Evolutionary conservation across 92 coral and sea anemone genomes (phyloP), one percentile per base, ranked within the genome.

Genomic region (Meandrina meandrites): DNA sequence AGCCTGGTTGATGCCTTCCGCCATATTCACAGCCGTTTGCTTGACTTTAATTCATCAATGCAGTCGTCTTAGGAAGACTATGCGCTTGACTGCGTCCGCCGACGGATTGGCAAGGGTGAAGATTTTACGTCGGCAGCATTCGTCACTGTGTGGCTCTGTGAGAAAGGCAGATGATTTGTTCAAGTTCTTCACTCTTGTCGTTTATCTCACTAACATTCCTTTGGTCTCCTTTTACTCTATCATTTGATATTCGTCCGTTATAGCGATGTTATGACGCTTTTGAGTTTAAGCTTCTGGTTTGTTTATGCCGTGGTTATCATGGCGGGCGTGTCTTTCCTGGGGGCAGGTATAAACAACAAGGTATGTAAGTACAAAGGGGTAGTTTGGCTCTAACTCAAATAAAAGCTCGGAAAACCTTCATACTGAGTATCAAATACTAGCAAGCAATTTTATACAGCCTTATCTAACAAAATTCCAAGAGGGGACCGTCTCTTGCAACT

Each of bases 81-180:
- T 89, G 84, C 82, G 85, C 32, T 34, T 83, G 79, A 89, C 91
- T 12, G 88, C 87, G 3, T 75, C 89, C 34, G 79, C 84, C 54
- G 69, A 62, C 31, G 89, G 70, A 32, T 16, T 84, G 16, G 37
- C 62, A 16, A 84, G 82, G 28, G 53, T 89, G 76, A 84, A 84
- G 37, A 40, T 78, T 7, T 54, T 89, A 34, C 36, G 91, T 30
- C 84, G 84, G 64, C 91, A 89, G 48, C 91, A 89, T 54, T 89
- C 85, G 12, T 78, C 91, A 30, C 54, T 89, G 22, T 89, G 91
- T 69, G 89, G 87, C 36, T 82, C 91, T 16, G 91, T 89, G 62
- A 19, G 91, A 15, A 84, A 89, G 24, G 91, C 80, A n/a, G 91
- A 89, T 54, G 79, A 83, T 18, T 64, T 89, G 51, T 84, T 89